These are phyloP conservation scores for Craseonycteris thonglongyai DNA, from an alignment of 2,113 vertebrate species.

Conservation along the genomic window DNA sequence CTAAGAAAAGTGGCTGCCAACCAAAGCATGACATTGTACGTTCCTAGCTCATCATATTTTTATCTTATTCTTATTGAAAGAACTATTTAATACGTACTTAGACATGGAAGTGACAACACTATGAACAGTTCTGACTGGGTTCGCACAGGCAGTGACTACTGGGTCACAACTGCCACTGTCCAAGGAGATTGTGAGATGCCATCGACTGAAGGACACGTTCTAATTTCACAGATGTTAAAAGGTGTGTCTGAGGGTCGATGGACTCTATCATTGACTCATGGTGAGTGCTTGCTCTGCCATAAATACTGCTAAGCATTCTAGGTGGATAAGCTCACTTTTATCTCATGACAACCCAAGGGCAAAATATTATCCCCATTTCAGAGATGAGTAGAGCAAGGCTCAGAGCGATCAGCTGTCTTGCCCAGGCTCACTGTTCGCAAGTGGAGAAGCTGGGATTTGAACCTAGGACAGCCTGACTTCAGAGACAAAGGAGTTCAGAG, in stretches of 20 bases:
- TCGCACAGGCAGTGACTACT: background rate
- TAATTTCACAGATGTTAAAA: background rate
- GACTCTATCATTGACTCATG: background rate
- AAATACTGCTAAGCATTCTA: background rate
- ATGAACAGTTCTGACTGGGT: background rate
- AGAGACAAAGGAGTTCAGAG: background rate
- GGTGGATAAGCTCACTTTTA: background rate
- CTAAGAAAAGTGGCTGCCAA: background rate
- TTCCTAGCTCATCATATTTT: background rate
- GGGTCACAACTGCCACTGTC: background rate
- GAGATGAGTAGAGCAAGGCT: background rate
- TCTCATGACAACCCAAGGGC: background rate
- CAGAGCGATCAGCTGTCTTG: background rate
- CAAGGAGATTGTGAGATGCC: background rate
- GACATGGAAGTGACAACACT: background rate
- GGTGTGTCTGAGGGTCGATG: background rate
- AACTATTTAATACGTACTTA: background rate
- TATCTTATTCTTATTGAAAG: background rate
- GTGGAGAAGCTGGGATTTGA: background rate
- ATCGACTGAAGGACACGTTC: fast-evolving
- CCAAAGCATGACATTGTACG: fast-evolving
- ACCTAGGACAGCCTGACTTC: background rate
- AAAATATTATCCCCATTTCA: background rate
- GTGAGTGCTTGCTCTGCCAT: background rate
- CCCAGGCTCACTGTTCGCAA: background rate